These are phyloP conservation scores for Lasius platythorax DNA, from an alignment of 2,888 invertebrate species.

Conservation along the genomic window DNA sequence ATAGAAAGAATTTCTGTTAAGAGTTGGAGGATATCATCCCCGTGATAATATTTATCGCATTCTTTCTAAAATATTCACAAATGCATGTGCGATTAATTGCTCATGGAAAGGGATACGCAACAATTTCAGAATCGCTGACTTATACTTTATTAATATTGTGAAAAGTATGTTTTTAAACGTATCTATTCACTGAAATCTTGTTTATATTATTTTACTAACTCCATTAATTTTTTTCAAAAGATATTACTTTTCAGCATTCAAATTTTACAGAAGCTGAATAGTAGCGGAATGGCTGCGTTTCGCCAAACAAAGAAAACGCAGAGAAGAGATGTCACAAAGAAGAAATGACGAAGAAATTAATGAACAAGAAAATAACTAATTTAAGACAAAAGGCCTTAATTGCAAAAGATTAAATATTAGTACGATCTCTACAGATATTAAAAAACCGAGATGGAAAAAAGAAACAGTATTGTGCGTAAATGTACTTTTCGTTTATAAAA, in stretches of 20 bases:
- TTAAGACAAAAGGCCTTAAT: too few species aligned
- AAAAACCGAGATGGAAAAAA: too few species aligned
- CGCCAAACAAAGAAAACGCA: neutral
- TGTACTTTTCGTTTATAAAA: too few species aligned
- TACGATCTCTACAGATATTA: too few species aligned
- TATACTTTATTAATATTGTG: neutral
- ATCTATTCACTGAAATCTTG: too few species aligned
- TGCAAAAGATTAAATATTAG: too few species aligned
- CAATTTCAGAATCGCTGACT: neutral
- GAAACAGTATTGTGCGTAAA: too few species aligned
- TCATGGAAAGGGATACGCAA: neutral
- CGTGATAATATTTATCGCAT: neutral
- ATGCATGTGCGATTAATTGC: neutral
- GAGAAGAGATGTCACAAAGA: neutral
- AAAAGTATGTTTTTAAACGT: neutral
- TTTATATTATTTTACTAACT: too few species aligned
- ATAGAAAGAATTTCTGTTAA: neutral
- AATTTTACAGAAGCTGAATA: neutral
- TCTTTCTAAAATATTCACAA: neutral
- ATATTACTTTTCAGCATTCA: too few species aligned
- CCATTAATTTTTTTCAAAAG: too few species aligned
- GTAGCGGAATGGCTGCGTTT: neutral
- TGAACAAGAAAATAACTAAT: too few species aligned
- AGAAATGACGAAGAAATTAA: too few species aligned
- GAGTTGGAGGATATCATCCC: neutral